Evolutionary conservation across 2,113 vertebrate genomes (phyloP), one percentile per base, ranked within the genome.

Genomic region (Muscicapa adusta): DNA sequence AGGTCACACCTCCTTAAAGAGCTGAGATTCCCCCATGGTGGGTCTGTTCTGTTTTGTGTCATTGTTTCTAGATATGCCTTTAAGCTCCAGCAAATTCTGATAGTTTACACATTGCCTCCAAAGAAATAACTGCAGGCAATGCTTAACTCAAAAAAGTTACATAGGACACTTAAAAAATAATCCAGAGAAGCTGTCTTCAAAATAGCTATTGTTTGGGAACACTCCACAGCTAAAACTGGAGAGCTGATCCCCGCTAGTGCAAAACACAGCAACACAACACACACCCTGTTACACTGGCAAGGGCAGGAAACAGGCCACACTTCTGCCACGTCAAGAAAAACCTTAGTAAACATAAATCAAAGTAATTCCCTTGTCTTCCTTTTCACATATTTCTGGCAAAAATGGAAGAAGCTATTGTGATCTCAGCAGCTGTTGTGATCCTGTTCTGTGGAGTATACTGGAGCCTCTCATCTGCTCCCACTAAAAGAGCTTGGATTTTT

Each of bases 1-100:
- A 0, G 62, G 77, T 89, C 70, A 61, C 91, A 43, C 88, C 91
- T 80, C 85, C 91, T 84, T 76, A 76, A 36, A 93, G 76, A 78
- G 91, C 77, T 34, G 85, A 47, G 65, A 76, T 66, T 81, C 40
- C 66, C 47, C 45, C 70, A 4, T 43, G n/a, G 89, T 13, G 57
- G 42, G 45, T 71, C 50, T 80, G 79, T 85, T 92, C 94, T 40
- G 3, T 50, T 91, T 29, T 33, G 51, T 76, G 75, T 56, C 91
- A 92, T 94, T 95, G 94, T 96, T 85, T 92, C 28, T 79, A 88
- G 85, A 81, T 76, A 48, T 1, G 12, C 71, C 86, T 93, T 84
- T 71, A 87, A 92, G 70, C 76, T 89, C 56, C 89, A 84, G 53
- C 91, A 68, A 48, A 74, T 62, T n/a, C 72, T 94, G 94, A 84